phyloP scores from a whole-genome alignment of 1,140 invertebrate genomes.

The Euschistus heros region DNA sequence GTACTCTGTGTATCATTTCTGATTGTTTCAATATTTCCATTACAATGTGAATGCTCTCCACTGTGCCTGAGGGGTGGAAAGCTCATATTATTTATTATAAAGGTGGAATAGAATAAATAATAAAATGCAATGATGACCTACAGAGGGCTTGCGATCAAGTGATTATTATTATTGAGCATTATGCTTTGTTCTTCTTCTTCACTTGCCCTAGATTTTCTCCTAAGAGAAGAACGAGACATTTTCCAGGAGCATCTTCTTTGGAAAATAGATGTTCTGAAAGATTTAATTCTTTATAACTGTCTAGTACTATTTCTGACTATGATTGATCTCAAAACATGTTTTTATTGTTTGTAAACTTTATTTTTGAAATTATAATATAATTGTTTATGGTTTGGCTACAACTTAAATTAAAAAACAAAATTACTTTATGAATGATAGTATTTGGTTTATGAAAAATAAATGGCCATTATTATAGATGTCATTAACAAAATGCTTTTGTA shows the following conservation, averaged over 20 bases:
- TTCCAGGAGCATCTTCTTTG: slow-evolving; percentile 59
- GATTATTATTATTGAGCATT: slow-evolving; percentile 48
- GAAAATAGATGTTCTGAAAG: slow-evolving; percentile 37
- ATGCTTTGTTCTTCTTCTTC: slow-evolving; percentile 40
- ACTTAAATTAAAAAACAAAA: no score
- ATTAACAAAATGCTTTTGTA: no score
- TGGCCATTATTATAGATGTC: no score
- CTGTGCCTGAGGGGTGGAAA: slow-evolving; percentile 35
- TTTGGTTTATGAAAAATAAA: no score
- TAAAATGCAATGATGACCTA: slow-evolving; percentile 18
- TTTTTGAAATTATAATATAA: no score
- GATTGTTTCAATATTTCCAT: slow-evolving; percentile 48
- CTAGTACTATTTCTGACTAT: no score
- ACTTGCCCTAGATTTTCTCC: slow-evolving; percentile 43
- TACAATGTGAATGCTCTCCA: slow-evolving; percentile 57
- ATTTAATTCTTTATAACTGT: background rate
- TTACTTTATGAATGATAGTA: no score
- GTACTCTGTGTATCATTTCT: slow-evolving; percentile 57
- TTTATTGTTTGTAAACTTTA: no score
- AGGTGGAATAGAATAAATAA: background rate
- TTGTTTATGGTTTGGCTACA: no score
- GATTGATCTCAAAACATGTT: no score
- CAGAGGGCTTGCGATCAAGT: slow-evolving; percentile 27
- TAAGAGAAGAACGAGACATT: slow-evolving; percentile 50
- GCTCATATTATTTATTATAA: background rate